phyloP scores from a whole-genome alignment of 2,888 invertebrate species.

The Ellobium chinense region DNA sequence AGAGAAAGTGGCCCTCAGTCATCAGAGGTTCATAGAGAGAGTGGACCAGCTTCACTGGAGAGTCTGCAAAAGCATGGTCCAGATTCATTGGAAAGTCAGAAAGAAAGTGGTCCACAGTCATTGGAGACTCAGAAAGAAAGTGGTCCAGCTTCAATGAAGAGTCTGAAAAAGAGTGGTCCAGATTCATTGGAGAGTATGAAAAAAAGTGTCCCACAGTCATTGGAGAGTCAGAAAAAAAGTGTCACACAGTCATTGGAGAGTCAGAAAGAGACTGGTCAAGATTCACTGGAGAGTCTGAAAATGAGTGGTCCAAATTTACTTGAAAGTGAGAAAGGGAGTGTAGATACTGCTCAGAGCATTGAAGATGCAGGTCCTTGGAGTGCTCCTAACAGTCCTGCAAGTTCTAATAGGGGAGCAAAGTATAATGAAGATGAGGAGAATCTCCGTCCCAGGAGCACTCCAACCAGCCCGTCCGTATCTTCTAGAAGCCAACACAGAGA shows the following conservation, averaged over 20 bases:
- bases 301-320: background rate
- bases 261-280: slow-evolving; percentile 5
- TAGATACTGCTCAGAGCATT: no score
- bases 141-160: no score
- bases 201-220: background rate
- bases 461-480: background rate
- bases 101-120: background rate
- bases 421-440: slow-evolving; percentile 7
- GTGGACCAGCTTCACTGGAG: no score
- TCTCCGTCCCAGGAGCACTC: background rate
- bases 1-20: background rate
- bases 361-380: slow-evolving; percentile 3
- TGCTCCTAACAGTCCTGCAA: slow-evolving; percentile 23
- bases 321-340: background rate
- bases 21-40: background rate
- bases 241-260: no score
- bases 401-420: slow-evolving; percentile 11
- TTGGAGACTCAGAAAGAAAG: background rate
- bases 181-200: background rate
- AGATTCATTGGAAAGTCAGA: background rate
- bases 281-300: background rate
- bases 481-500: background rate
- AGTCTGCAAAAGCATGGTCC: slow-evolving; percentile 1
- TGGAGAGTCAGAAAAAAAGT: background rate
- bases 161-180: slow-evolving; percentile 9